Percentiles rank a stretch among this genome's conserved stretches.
phyloP scores from a whole-genome alignment of 2,888 invertebrate genomes.

The Eilema depressum region DNA sequence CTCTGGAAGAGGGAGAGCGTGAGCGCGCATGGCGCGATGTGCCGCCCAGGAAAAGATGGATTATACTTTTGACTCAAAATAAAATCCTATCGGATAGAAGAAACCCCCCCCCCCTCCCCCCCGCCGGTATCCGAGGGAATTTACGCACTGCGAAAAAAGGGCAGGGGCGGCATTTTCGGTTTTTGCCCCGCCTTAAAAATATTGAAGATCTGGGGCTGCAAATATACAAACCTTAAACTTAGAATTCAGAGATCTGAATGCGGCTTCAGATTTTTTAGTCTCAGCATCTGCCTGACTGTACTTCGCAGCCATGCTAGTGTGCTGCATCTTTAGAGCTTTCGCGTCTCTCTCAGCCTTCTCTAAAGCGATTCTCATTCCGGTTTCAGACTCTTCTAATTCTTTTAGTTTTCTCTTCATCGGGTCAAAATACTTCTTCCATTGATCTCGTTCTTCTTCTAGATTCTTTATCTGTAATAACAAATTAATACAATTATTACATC shows the following conservation, averaged over 20 bases:
- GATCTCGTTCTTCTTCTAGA: constrained; percentile 76
- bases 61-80: no score
- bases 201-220: no score
- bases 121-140: no score
- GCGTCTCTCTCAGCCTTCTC: constrained; percentile 86
- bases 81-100: no score
- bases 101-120: no score
- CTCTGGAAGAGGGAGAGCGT: no score
- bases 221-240: constrained; percentile 73
- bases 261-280: constrained; percentile 80
- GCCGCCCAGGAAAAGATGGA: no score
- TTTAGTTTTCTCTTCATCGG: constrained; percentile 84
- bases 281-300: constrained; percentile 82
- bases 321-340: constrained; percentile 79
- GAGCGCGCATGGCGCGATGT: no score
- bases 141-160: no score
- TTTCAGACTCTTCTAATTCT: constrained; percentile 87
- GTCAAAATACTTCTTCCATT: constrained; percentile 84
- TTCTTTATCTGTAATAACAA: constrained; percentile 65
- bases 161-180: no score
- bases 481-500: neutral
- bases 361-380: constrained; percentile 83
- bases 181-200: no score
- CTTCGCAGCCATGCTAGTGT: constrained; percentile 78
- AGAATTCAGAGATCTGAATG: constrained; percentile 74